Evolutionary conservation across 2,888 invertebrate species (phyloP).

Genomic region (Lamellibrachia columna): DNA sequence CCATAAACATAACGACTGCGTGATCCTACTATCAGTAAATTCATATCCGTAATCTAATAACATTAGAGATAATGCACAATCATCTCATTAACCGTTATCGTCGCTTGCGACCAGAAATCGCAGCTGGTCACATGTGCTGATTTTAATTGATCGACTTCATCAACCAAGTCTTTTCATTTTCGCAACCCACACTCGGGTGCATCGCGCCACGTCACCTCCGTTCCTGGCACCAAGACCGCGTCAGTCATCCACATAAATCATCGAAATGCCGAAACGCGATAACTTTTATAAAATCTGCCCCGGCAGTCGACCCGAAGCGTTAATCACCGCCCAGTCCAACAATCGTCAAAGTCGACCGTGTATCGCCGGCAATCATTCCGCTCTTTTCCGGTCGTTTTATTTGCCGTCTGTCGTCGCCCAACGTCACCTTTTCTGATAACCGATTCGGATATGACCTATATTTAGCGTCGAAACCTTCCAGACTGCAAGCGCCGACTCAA

Average conservation of each 20-base stretch:
- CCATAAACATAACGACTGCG: not conserved
- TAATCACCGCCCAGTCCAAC: not conserved
- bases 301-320: not conserved
- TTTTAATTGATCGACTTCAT: not conserved
- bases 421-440: not conserved
- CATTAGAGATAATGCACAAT: not conserved
- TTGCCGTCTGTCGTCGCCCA: not conserved
- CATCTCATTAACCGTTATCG: not conserved
- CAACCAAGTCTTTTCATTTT: not conserved
- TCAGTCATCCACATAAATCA: not conserved
- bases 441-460: slow-evolving; percentile 16
- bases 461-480: not conserved
- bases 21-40: not conserved
- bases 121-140: not conserved
- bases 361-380: not conserved
- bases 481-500: not conserved
- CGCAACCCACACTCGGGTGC: not conserved
- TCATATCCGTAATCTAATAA: not conserved
- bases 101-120: not conserved
- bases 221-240: not conserved
- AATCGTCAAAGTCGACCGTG: not conserved
- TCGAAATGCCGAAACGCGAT: not conserved
- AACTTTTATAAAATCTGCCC: slow-evolving; percentile 5
- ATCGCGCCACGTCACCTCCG: not conserved
- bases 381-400: slow-evolving; percentile 10